phyloP scores from a whole-genome alignment of 1,140 invertebrate species.

The Lordiphosa stackelbergi region DNA sequence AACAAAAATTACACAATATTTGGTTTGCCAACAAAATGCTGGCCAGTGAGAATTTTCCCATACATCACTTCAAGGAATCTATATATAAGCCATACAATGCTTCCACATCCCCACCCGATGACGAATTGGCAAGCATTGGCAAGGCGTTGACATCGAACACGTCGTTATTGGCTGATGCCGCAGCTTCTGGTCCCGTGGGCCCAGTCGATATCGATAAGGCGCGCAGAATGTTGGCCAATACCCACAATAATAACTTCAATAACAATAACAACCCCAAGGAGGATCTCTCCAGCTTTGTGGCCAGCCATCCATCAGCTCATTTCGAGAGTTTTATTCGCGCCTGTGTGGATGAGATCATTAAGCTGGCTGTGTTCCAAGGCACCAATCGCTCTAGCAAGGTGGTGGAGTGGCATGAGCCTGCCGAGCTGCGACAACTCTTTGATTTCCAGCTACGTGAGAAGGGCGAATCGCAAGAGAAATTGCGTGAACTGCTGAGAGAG shows the following conservation, averaged over 20 bases:
- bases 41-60: conserved; percentile 67
- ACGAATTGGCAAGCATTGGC: conserved; percentile 60
- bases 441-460: conserved; percentile 82
- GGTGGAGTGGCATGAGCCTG: conserved; percentile 86
- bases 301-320: conserved; percentile 66
- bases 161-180: conserved; percentile 49
- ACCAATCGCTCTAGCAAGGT: conserved; percentile 84
- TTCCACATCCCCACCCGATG: conserved; percentile 13
- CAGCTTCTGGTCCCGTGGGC: conserved; percentile 6
- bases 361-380: conserved; percentile 86
- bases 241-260: conserved; percentile 29
- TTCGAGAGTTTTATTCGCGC: conserved; percentile 86
- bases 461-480: conserved; percentile 82
- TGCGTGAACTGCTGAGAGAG: conserved; percentile 82
- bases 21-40: conserved; percentile 64
- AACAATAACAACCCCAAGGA: conserved; percentile 27
- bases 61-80: conserved; percentile 70
- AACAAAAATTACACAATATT: conserved; percentile 22
- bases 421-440: conserved; percentile 81
- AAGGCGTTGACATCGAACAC: conserved; percentile 31
- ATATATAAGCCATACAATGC: conserved; percentile 71
- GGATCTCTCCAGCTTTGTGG: conserved; percentile 48
- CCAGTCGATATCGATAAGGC: conserved; percentile 40
- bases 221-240: conserved; percentile 47
- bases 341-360: conserved; percentile 84